Percentiles rank a stretch among this genome's conserved stretches.
phyloP scores from a whole-genome alignment of 1,140 invertebrate species.

The Melipona quadrifasciata region DNA sequence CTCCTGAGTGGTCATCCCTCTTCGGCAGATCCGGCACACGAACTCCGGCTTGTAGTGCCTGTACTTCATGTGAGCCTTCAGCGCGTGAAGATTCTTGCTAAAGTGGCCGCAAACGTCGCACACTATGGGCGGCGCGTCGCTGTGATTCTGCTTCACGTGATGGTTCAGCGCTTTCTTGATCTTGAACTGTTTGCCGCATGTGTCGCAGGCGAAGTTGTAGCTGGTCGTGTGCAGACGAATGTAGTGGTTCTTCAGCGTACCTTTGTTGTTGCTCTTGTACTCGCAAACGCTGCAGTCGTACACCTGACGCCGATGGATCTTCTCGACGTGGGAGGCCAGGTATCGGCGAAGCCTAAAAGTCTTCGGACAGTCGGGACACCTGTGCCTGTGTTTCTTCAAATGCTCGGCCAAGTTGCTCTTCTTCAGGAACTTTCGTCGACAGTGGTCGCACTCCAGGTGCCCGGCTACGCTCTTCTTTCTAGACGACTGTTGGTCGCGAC shows the following conservation, averaged over 20 bases:
- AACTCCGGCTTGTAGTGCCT: slow-evolving; percentile 70
- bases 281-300: slow-evolving; percentile 69
- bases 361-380: slow-evolving; percentile 65
- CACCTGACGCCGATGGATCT: slow-evolving; percentile 54
- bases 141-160: slow-evolving; percentile 67
- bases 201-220: slow-evolving; percentile 72
- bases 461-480: not conserved
- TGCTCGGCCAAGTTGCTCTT: slow-evolving; percentile 79
- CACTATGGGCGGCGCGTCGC: slow-evolving; percentile 74
- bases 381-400: slow-evolving; percentile 72
- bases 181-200: slow-evolving; percentile 77
- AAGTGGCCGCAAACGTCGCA: slow-evolving; percentile 81
- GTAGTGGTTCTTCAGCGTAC: slow-evolving; percentile 83
- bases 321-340: slow-evolving; percentile 77
- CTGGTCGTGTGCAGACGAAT: slow-evolving; percentile 69
- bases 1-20: slow-evolving; percentile 79
- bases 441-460: slow-evolving; percentile 57
- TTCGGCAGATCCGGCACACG: slow-evolving; percentile 70
- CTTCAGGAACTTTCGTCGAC: slow-evolving; percentile 78
- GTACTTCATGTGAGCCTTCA: slow-evolving; percentile 73
- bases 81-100: slow-evolving; percentile 78
- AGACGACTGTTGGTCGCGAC: not conserved
- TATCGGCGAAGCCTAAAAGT: slow-evolving; percentile 61
- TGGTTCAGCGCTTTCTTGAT: slow-evolving; percentile 72
- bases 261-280: slow-evolving; percentile 80